A percentile compares a stretch with the other conserved stretches of the same genome.
Conservation (phyloP, 2,888 invertebrate species). For the Carterocephalus palaemon region DNA sequence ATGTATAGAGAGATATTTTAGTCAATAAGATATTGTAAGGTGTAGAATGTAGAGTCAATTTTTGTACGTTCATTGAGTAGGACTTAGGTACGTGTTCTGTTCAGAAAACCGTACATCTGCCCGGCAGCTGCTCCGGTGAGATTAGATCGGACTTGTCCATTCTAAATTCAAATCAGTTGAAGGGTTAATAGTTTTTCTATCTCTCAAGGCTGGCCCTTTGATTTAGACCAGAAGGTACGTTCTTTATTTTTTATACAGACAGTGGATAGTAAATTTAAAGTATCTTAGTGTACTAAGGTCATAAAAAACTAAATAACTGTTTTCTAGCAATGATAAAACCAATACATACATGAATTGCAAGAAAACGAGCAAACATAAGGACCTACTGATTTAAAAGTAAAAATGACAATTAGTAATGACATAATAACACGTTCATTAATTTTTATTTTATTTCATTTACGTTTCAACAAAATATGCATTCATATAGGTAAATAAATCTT, state of each 20-base stretch:
- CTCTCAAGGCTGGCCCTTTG: constrained; percentile 18
- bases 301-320: no score
- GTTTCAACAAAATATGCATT: no score
- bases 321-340: no score
- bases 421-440: no score
- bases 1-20: neutral
- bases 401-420: no score
- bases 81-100: constrained; percentile 29
- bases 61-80: constrained; percentile 12
- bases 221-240: constrained; percentile 6
- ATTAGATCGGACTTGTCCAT: constrained; percentile 69
- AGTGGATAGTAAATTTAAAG: neutral
- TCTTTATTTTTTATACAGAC: constrained; percentile 1
- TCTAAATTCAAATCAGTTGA: constrained; percentile 52
- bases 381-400: no score
- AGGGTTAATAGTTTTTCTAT: constrained; percentile 52
- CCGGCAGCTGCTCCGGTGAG: constrained; percentile 61
- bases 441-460: no score
- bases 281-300: no score
- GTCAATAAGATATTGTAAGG: constrained; percentile 1
- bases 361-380: no score
- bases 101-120: constrained; percentile 59
- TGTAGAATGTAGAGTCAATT: neutral
- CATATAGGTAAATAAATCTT: no score
- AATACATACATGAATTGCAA: no score